Conservation (phyloP, 53 echinoderm and acorn worm species). For the Pentamera pediparva region DNA sequence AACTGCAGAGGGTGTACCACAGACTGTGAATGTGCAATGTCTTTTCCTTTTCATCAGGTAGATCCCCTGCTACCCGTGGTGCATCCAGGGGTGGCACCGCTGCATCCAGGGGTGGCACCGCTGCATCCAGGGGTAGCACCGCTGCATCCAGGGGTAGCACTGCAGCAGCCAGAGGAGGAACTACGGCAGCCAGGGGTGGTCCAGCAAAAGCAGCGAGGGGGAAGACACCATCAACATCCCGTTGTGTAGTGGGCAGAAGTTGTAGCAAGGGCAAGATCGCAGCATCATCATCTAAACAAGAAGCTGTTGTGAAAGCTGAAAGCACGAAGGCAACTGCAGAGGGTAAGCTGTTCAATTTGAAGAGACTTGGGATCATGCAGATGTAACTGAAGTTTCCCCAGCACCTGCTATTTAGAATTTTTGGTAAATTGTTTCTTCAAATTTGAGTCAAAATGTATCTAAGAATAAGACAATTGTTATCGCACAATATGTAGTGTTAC, state of each 20-base stretch:
- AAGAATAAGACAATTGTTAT: too few relatives aligned
- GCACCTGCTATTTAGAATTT: too few relatives aligned
- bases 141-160: conserved; percentile 40
- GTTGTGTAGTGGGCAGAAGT: neutral
- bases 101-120: conserved; percentile 25
- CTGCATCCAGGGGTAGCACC: conserved; percentile 8
- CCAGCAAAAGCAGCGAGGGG: conserved; percentile 39
- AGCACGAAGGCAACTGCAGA: neutral
- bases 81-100: conserved; percentile 54
- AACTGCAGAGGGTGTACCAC: neutral
- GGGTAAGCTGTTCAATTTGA: neutral
- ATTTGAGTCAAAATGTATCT: too few relatives aligned
- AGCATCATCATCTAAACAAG: neutral
- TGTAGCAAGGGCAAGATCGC: neutral
- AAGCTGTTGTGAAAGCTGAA: neutral
- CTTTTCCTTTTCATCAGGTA: neutral
- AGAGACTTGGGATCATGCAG: neutral
- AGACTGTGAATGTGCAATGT: neutral
- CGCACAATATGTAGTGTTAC: too few relatives aligned
- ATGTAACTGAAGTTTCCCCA: neutral
- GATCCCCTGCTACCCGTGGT: conserved; percentile 27
- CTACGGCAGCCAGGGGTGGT: conserved; percentile 38
- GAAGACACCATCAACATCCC: neutral
- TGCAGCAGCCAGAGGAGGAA: conserved; percentile 18
- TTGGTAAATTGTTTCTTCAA: too few relatives aligned